These are phyloP conservation scores for Chydorus sphaericus DNA, from an alignment of 2,888 invertebrate genomes.

Conservation along the genomic window DNA sequence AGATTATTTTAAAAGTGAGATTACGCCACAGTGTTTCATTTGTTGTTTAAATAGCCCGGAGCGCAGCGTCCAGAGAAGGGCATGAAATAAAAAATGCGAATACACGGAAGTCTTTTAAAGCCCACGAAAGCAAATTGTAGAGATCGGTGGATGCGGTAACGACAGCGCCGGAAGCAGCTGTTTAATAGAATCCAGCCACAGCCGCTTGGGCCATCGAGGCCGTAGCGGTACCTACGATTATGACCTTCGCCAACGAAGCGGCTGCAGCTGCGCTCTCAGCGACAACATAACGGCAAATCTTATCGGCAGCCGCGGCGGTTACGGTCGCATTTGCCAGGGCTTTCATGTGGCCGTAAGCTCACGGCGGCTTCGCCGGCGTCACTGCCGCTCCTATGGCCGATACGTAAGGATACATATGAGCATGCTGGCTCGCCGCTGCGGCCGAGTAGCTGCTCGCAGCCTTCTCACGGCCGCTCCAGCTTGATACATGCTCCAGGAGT, in stretches of 20 bases:
- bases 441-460: constrained; percentile 34
- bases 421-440: constrained; percentile 37
- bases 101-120: no score
- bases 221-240: constrained; percentile 38
- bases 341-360: constrained; percentile 44
- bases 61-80: no score
- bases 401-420: constrained; percentile 87
- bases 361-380: constrained; percentile 46
- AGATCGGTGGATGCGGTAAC: constrained; percentile 9
- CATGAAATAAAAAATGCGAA: no score
- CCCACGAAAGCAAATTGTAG: constrained; percentile 14
- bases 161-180: constrained; percentile 12
- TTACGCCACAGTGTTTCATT: no score
- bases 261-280: constrained; percentile 27
- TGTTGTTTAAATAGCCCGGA: no score
- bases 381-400: constrained; percentile 46
- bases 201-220: constrained; percentile 33
- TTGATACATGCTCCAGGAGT: constrained; percentile 89
- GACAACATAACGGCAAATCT: constrained; percentile 69
- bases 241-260: constrained; percentile 49
- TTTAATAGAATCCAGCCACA: constrained; percentile 75
- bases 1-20: no score
- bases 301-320: constrained; percentile 47
- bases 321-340: constrained; percentile 47
- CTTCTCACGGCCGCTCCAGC: constrained; percentile 34